These are phyloP conservation scores for Sarcophaga peregrina DNA, from an alignment of 1,140 invertebrate species.

Conservation along the genomic window DNA sequence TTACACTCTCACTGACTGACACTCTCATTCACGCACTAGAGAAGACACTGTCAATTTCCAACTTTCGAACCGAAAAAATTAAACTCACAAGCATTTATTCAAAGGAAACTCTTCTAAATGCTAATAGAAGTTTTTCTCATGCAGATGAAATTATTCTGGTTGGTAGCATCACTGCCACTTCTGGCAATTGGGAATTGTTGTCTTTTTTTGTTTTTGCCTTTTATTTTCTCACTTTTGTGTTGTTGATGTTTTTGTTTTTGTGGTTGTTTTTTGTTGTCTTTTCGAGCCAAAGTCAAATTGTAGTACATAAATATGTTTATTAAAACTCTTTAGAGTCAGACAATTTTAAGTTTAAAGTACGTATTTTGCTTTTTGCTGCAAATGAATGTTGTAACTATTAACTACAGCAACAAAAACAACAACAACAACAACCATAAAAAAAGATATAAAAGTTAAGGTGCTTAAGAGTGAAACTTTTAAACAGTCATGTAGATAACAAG, in stretches of 20 bases:
- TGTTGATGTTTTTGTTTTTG: not conserved
- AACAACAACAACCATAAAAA: not conserved
- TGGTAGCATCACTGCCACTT: not conserved
- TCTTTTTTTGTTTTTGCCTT: not conserved
- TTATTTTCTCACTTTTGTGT: not conserved
- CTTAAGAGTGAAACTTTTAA: conserved; percentile 6
- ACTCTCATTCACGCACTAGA: not conserved
- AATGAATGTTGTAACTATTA: conserved; percentile 11
- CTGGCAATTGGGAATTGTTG: not conserved
- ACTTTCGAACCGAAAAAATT: not conserved
- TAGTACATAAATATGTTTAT: conserved; percentile 16
- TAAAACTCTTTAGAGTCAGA: conserved; percentile 15
- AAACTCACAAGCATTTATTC: conserved; percentile 1
- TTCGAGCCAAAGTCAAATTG: not conserved
- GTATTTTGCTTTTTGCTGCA: conserved; percentile 22
- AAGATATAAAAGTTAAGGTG: not conserved
- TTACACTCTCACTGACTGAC: not conserved
- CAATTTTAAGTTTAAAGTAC: conserved; percentile 11
- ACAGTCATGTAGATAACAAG: not conserved
- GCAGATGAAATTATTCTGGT: not conserved
- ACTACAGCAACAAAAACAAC: not conserved
- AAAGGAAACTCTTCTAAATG: conserved; percentile 4
- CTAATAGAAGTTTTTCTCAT: not conserved
- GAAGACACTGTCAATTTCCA: not conserved
- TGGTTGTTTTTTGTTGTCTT: no score